Evolutionary conservation across 2,797 vertebrate genomes (phyloP).

Genomic region (Myotis myotis): DNA sequence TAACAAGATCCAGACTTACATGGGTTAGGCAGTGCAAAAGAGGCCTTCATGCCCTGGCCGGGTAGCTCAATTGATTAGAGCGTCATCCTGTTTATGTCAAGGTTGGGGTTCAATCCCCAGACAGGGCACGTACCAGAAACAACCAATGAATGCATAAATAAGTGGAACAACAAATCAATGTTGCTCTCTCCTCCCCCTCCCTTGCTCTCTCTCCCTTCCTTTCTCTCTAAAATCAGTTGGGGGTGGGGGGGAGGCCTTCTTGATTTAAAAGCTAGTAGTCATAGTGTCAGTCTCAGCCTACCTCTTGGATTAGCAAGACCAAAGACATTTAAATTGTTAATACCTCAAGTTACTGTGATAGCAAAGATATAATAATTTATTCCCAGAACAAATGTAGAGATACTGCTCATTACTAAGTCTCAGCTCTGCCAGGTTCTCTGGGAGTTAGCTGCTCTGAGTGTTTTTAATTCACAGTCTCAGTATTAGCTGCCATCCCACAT

Average conservation of each 20-base stretch:
- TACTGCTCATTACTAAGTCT: not conserved
- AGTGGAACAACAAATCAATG: not conserved
- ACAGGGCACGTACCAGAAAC: not conserved
- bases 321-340: slow-evolving; percentile 2
- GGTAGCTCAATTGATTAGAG: not conserved
- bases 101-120: not conserved
- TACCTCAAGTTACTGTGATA: not conserved
- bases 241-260: not conserved
- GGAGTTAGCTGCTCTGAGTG: not conserved
- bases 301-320: not conserved
- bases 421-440: not conserved
- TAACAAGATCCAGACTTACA: not conserved
- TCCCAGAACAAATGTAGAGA: not conserved
- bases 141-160: not conserved
- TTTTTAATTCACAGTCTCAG: slow-evolving; percentile 14
- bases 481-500: slow-evolving; percentile 6
- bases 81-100: not conserved
- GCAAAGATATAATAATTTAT: not conserved
- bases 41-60: not conserved
- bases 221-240: not conserved
- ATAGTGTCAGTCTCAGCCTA: not conserved
- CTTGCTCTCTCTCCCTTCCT: not conserved
- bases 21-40: not conserved
- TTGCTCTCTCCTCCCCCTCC: not conserved
- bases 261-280: not conserved